A percentile compares a stretch with the other conserved stretches of the same genome.
Evolutionary conservation across 2,888 invertebrate species (phyloP).

Genomic region (Eupeodes latifasciatus): DNA sequence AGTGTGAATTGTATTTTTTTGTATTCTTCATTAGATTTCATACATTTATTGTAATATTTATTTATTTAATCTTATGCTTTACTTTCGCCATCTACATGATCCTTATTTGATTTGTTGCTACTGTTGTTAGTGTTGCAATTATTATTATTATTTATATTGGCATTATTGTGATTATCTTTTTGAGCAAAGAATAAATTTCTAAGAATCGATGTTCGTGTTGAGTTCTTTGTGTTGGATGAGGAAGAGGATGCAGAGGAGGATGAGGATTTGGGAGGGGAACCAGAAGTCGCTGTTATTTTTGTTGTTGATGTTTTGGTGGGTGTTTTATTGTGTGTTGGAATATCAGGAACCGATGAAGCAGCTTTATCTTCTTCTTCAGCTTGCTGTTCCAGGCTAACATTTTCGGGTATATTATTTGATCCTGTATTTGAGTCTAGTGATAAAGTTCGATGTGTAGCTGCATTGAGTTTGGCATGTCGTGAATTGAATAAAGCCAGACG

Average conservation of each 20-base stretch:
- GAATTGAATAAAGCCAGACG: conserved; percentile 76
- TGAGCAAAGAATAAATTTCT: conserved; percentile 78
- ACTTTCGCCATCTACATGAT: conserved; percentile 60
- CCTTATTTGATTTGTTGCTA: conserved; percentile 55
- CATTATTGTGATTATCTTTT: conserved; percentile 66
- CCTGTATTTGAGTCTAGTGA: conserved; percentile 78
- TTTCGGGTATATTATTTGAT: conserved; percentile 79
- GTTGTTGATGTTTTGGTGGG: conserved; percentile 3
- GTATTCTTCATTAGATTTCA: conserved; percentile 9
- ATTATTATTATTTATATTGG: conserved; percentile 46
- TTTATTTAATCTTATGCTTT: conserved; percentile 57
- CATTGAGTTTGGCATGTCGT: conserved; percentile 77
- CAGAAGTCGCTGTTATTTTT: background rate
- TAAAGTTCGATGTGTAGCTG: conserved; percentile 78
- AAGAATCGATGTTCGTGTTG: conserved; percentile 78
- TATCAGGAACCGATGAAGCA: conserved; percentile 53
- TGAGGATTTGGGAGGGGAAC: conserved; percentile 44
- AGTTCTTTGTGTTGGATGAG: conserved; percentile 64
- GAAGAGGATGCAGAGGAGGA: background rate
- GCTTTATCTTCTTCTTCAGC: conserved; percentile 78
- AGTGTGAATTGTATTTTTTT: conserved; percentile 10
- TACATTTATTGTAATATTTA: conserved; percentile 10
- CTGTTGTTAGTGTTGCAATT: conserved; percentile 32
- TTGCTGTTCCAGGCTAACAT: conserved; percentile 78
- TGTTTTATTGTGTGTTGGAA: conserved; percentile 45